Conservation (phyloP, 2,888 invertebrate genomes). For the Polymixis lichenea region DNA sequence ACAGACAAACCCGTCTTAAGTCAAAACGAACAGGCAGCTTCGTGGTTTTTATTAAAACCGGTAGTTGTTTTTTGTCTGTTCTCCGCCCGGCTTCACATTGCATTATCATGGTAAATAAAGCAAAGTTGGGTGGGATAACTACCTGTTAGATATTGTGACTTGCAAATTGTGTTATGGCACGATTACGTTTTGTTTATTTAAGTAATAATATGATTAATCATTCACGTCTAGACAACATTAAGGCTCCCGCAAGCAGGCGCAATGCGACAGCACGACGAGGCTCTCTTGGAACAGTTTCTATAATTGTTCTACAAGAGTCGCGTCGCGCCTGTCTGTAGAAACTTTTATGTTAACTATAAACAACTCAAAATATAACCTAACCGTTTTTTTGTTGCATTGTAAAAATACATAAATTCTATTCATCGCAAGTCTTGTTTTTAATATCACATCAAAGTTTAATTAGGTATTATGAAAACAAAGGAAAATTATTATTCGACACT, state of each 20-base stretch:
- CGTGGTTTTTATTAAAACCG: neutral
- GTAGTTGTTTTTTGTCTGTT: neutral
- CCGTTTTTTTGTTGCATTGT: neutral
- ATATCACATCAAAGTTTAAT: neutral
- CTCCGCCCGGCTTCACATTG: neutral
- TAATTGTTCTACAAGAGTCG: too few relatives aligned
- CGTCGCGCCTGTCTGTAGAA: too few relatives aligned
- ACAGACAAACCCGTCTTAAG: neutral
- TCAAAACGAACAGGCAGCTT: neutral
- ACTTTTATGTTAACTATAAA: too few relatives aligned
- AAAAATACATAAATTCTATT: neutral
- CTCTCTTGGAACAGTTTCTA: too few relatives aligned
- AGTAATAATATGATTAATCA: neutral
- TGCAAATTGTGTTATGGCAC: neutral
- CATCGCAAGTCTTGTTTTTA: neutral
- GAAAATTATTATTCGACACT: slow-evolving; percentile 6
- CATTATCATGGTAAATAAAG: slow-evolving; percentile 4
- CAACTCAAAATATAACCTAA: neutral
- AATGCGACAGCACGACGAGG: too few relatives aligned
- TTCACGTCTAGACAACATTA: neutral
- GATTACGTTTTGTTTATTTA: neutral
- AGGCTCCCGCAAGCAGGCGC: too few relatives aligned
- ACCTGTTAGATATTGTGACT: slow-evolving; percentile 11
- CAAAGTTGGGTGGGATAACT: neutral
- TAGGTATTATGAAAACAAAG: neutral